Conservation (phyloP, 1,140 invertebrate genomes). For the Drosophila takahashii region DNA sequence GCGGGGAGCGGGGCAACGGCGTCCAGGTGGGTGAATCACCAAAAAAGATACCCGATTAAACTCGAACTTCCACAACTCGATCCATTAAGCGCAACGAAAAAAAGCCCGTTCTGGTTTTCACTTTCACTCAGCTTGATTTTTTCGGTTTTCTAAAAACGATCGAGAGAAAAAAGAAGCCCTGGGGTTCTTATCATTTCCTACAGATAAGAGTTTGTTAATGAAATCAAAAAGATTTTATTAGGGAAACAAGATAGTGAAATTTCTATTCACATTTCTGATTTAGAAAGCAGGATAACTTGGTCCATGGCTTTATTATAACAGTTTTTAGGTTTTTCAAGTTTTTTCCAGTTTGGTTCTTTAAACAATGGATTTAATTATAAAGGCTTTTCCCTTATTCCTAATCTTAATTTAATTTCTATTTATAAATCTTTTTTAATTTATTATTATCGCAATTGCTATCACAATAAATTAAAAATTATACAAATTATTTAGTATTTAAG, state of each 20-base stretch:
- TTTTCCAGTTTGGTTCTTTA: neutral
- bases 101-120: conserved; percentile 2
- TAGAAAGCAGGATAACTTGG: no score
- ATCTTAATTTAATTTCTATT: no score
- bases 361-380: neutral
- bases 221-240: neutral
- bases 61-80: conserved; percentile 2
- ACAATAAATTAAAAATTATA: no score
- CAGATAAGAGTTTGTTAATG: neutral
- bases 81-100: neutral
- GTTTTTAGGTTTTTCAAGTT: no score
- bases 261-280: neutral
- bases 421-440: no score
- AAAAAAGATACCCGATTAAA: neutral
- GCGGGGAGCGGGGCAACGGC: conserved; percentile 15
- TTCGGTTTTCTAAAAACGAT: neutral
- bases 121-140: conserved; percentile 15
- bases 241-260: neutral
- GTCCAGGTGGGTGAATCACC: conserved; percentile 41
- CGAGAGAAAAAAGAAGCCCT: neutral
- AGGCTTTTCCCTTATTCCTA: neutral
- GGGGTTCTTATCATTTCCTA: neutral
- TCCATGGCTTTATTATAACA: no score
- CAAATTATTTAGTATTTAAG: no score
- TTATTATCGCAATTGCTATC: no score